These are phyloP conservation scores for Galago senegalensis DNA, from an alignment of 2,797 vertebrate genomes.

Conservation along the genomic window DNA sequence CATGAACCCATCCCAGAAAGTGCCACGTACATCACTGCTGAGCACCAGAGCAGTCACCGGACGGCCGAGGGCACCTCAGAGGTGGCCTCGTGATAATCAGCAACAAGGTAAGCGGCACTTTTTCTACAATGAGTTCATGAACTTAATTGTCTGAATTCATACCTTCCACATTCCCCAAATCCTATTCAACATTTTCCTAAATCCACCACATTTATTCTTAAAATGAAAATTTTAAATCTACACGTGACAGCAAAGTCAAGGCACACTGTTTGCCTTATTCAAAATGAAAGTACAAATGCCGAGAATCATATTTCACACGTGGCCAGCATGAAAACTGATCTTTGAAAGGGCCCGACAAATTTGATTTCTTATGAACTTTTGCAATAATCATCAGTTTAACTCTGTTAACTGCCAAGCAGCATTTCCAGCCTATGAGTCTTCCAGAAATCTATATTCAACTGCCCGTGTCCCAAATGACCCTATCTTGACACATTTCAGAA, in stretches of 20 bases:
- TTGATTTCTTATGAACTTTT: slow-evolving; percentile 67
- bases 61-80: too few species aligned
- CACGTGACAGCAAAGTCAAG: not conserved
- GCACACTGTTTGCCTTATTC: not conserved
- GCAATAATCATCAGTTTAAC: slow-evolving; percentile 57
- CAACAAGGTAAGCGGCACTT: too few species aligned
- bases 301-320: slow-evolving; percentile 51
- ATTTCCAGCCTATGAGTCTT: slow-evolving; percentile 32
- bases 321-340: slow-evolving; percentile 57
- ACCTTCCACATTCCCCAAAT: slow-evolving; percentile 17
- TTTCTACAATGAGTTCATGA: too few species aligned
- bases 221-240: slow-evolving; percentile 17
- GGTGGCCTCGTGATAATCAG: too few species aligned
- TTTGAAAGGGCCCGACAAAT: slow-evolving; percentile 57
- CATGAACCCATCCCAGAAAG: too few species aligned
- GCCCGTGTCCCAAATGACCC: not conserved
- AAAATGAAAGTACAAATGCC: slow-evolving; percentile 52
- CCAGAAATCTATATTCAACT: slow-evolving; percentile 54
- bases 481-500: not conserved
- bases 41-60: too few species aligned
- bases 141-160: too few species aligned
- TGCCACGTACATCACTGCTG: too few species aligned
- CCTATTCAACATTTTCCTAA: slow-evolving; percentile 22
- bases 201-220: slow-evolving; percentile 24
- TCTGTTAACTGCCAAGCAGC: slow-evolving; percentile 42